Evolutionary conservation across 2,113 vertebrate species (phyloP), one percentile per base, ranked within the genome.

Genomic region (Chaetura pelagica): DNA sequence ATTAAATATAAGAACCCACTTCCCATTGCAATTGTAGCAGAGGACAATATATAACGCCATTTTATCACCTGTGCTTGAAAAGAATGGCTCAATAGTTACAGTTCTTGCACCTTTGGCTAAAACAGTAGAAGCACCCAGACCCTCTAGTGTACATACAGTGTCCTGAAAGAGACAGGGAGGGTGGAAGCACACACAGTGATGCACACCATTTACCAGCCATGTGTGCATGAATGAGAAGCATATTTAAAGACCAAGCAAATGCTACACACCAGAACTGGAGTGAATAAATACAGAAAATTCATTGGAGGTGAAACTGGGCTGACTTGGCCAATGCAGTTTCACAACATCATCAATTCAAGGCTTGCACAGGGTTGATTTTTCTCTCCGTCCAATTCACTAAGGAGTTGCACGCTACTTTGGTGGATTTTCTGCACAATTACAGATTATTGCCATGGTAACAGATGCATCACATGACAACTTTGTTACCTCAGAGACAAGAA

Each of bases 341-440:
- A 93, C 79, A 96, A 69, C 92, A 97, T 94, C 96, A 87, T 97
- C 95, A 95, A 92, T 97, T 94, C 94, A 66, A 58, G 78, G 84
- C 78, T 97, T 97, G 96, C 94, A 95, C 46, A 16, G 96, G 74
- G 92, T 94, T 96, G 97, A 96, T 97, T 97, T 97, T 97, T 96
- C 97, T 97, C 96, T 96, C 96, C 23, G 21, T 95, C 96, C 97
- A 98, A 98, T 97, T 98, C 97, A 98, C 98, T 94, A 95, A 97
- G 98, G 98, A 98, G 95, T 97, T 98, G 97, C 96, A 97, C 78
- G 54, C 26, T 92, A 98, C 97, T 98, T 98, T 95, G 96, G 96
- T 97, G 97, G 97, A 98, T 98, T 98, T 98, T 98, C 98, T 98
- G 97, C 97, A 98, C 98, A 98, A 98, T 98, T 98, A 97, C 98